phyloP scores from a whole-genome alignment of 2,113 vertebrate genomes.

The Spheniscus mendiculus region DNA sequence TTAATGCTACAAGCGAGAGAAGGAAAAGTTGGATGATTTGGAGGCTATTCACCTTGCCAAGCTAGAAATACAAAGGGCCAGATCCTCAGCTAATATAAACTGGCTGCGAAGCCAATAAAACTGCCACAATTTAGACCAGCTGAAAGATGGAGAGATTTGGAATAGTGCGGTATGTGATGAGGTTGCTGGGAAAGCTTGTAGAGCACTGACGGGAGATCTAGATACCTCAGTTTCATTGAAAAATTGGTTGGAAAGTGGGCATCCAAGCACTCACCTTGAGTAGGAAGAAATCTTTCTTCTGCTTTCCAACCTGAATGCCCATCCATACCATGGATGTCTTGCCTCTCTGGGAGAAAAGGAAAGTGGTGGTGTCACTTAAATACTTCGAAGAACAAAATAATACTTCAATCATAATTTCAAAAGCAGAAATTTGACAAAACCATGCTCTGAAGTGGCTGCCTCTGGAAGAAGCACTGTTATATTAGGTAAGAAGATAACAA shows the following conservation, averaged over 20 bases:
- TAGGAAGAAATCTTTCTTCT: not conserved
- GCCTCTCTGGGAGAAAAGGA: not conserved
- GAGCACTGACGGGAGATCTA: not conserved
- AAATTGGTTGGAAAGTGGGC: not conserved
- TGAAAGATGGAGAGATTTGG: not conserved
- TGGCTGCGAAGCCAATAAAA: not conserved
- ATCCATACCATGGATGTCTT: not conserved
- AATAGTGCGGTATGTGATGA: not conserved
- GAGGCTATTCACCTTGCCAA: not conserved
- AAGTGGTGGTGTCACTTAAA: not conserved
- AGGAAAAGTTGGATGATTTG: not conserved
- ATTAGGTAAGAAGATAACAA: not conserved
- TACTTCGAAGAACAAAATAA: not conserved
- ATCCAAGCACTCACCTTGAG: not conserved
- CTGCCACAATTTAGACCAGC: not conserved
- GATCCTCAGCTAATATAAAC: not conserved
- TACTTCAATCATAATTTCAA: not conserved
- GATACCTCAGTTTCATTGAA: not conserved
- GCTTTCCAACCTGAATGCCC: not conserved
- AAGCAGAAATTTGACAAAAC: conserved; percentile 2
- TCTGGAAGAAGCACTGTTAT: not conserved
- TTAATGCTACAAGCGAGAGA: not conserved
- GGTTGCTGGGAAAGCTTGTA: not conserved
- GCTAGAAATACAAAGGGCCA: not conserved
- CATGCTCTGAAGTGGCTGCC: not conserved